phyloP scores from a whole-genome alignment of 2,797 vertebrate genomes.

The Enteromius afrohamiltoni region DNA sequence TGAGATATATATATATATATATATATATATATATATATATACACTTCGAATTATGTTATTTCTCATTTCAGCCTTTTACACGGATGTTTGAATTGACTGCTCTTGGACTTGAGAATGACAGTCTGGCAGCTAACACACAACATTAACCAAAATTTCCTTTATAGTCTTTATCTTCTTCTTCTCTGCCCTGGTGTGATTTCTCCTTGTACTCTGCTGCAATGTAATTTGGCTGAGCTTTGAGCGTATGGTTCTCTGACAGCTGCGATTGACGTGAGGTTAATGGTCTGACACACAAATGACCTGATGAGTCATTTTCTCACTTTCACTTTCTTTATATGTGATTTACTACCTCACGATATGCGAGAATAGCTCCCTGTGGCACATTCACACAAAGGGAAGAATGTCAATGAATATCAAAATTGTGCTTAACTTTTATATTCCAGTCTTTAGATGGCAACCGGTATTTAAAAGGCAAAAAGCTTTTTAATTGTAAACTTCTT shows the following conservation, averaged over 20 bases:
- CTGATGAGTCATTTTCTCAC: neutral
- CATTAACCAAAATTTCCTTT: neutral
- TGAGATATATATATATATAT: no score
- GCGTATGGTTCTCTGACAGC: slow-evolving; percentile 35
- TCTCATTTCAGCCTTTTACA: neutral
- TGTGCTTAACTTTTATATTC: neutral
- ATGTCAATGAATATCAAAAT: neutral
- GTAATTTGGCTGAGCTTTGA: slow-evolving; percentile 9
- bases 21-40: no score
- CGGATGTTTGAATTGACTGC: neutral
- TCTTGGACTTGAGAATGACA: neutral
- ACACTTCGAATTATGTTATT: neutral
- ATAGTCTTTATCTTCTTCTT: neutral
- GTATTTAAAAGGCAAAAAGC: neutral
- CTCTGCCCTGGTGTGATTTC: neutral
- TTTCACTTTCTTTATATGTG: slow-evolving; percentile 15
- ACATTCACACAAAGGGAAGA: neutral
- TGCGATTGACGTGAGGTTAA: slow-evolving; percentile 37
- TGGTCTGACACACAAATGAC: neutral
- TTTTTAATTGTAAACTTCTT: neutral
- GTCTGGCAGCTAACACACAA: neutral
- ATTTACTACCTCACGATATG: slow-evolving; percentile 1
- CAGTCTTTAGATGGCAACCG: neutral
- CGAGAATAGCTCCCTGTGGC: neutral
- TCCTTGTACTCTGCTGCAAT: neutral